Percentiles rank a stretch among this genome's conserved stretches.
Conservation (phyloP, 2,113 vertebrate species). For the Trematocara nigrifrons region DNA sequence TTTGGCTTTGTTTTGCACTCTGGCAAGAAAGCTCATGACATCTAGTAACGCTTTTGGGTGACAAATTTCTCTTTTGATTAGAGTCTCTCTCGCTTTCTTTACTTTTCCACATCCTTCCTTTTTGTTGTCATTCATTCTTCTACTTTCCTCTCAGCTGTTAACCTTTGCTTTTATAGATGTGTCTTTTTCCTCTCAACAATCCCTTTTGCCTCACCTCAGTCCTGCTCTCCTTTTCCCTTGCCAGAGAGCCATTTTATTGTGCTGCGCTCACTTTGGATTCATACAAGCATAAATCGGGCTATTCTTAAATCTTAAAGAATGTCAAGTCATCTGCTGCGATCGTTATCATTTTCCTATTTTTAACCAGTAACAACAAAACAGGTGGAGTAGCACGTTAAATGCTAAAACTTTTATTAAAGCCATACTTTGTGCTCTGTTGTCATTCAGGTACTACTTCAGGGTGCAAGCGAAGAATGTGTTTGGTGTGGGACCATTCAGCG, state of each 20-base stretch:
- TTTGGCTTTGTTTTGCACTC: not conserved
- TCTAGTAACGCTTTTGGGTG: not conserved
- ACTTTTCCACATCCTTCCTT: not conserved
- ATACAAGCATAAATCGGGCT: not conserved
- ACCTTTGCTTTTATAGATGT: not conserved
- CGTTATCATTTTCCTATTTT: constrained; percentile 26
- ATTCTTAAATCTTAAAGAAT: constrained; percentile 25
- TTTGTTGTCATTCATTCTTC: not conserved
- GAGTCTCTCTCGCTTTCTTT: not conserved
- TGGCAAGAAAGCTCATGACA: not conserved
- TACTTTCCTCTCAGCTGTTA: not conserved
- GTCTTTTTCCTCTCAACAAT: not conserved
- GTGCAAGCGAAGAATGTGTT: constrained; percentile 93
- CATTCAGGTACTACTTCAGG: constrained; percentile 92
- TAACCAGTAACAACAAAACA: not conserved
- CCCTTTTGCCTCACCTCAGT: not conserved
- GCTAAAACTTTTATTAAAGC: not conserved
- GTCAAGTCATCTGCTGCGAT: constrained; percentile 31
- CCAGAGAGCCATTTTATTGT: constrained; percentile 27
- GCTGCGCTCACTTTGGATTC: constrained; percentile 19
- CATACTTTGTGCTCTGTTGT: constrained; percentile 21
- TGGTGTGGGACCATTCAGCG: constrained; percentile 89
- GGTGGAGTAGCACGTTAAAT: not conserved
- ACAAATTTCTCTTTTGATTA: not conserved
- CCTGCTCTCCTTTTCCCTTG: not conserved